Percentiles rank a stretch among this genome's conserved stretches.
Conservation (phyloP, 2,797 vertebrate species). For the Clarias fuscus region DNA sequence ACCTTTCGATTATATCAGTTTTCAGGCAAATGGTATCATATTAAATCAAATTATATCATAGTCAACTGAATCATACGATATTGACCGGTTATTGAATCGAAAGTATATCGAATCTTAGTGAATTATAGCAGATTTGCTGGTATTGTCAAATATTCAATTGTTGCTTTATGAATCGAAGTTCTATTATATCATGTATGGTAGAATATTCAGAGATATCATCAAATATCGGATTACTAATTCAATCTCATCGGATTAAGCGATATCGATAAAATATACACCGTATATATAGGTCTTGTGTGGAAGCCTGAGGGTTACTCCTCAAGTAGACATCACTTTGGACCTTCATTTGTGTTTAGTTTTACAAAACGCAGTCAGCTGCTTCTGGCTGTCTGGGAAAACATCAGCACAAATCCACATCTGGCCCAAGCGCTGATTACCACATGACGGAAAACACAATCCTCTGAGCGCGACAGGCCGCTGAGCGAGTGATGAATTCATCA, state of each 20-base stretch:
- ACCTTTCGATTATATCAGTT: too few species aligned
- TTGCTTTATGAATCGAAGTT: background rate
- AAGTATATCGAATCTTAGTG: background rate
- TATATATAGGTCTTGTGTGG: too few species aligned
- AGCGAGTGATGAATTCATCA: background rate
- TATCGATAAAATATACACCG: background rate
- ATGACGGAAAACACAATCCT: background rate
- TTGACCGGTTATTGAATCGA: background rate
- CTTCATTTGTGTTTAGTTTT: background rate
- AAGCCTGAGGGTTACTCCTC: background rate
- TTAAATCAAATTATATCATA: background rate
- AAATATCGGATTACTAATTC: background rate
- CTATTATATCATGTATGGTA: background rate
- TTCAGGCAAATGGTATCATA: background rate
- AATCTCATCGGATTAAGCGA: background rate
- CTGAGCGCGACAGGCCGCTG: background rate
- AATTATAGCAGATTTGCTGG: background rate
- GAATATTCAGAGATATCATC: background rate
- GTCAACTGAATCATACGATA: background rate
- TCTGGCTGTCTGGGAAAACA: background rate
- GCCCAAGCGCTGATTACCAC: background rate
- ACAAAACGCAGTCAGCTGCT: background rate
- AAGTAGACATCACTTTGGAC: background rate
- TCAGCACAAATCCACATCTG: conserved; percentile 21
- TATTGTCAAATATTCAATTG: background rate